Percentiles rank a stretch among this genome's conserved stretches.
phyloP scores from a whole-genome alignment of 2,113 vertebrate species.

The Oenanthe melanoleuca region DNA sequence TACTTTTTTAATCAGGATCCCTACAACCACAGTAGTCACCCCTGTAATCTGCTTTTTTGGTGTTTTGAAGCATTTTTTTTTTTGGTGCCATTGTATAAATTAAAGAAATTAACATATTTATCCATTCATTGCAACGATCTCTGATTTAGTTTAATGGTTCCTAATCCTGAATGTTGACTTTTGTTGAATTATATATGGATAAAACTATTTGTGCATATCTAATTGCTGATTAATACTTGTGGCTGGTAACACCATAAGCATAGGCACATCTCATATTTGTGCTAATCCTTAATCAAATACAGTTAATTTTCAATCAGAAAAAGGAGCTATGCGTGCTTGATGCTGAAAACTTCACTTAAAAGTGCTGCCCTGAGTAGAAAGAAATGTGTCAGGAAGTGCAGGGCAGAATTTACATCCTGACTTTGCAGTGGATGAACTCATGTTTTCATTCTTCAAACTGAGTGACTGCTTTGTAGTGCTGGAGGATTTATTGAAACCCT shows the following conservation, averaged over 20 bases:
- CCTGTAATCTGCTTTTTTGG: neutral
- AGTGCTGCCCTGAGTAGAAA: neutral
- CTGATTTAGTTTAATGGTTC: neutral
- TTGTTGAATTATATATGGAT: neutral
- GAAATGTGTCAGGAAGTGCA: slow-evolving; percentile 6
- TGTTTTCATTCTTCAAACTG: slow-evolving; percentile 69
- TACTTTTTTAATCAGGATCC: neutral
- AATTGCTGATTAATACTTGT: neutral
- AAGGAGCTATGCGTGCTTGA: fast-evolving
- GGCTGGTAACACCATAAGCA: neutral
- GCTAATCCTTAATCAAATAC: neutral
- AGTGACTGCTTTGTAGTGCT: slow-evolving; percentile 65
- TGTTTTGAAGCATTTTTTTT: neutral
- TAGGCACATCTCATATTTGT: neutral
- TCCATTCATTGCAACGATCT: neutral
- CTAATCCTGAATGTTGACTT: neutral
- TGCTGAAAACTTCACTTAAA: neutral
- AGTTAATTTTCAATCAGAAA: neutral
- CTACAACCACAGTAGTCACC: neutral
- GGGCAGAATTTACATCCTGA: slow-evolving; percentile 45
- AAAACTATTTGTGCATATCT: neutral
- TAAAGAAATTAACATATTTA: neutral
- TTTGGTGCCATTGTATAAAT: neutral
- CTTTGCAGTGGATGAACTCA: slow-evolving; percentile 61
- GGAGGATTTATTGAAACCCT: slow-evolving; percentile 73